Conservation (phyloP, 1,140 invertebrate genomes). For the Orchestia grillus region DNA sequence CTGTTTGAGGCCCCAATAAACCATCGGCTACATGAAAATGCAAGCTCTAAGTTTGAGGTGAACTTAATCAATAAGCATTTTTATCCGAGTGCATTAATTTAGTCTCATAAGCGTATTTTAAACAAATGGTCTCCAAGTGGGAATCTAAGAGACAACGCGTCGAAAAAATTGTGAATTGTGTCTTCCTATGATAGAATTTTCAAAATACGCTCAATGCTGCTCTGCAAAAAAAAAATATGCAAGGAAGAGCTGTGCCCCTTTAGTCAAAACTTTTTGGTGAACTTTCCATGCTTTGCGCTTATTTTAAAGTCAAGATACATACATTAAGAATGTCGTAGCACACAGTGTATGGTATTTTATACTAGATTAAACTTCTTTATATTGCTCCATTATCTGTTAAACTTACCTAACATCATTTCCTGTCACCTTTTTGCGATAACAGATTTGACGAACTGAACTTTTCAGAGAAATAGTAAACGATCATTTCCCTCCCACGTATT, state of each 20-base stretch:
- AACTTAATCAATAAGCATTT: no score
- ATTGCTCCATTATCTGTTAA: neutral
- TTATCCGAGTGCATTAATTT: no score
- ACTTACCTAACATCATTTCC: neutral
- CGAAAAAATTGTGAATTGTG: no score
- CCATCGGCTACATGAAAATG: no score
- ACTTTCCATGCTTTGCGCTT: neutral
- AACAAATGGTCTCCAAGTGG: no score
- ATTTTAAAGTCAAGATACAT: neutral
- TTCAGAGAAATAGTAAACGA: neutral
- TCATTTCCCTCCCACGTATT: neutral
- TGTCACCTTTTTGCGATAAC: neutral
- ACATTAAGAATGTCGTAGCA: neutral
- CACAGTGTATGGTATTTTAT: neutral
- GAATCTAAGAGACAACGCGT: no score
- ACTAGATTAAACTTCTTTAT: neutral
- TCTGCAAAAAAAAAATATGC: neutral
- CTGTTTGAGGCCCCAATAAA: no score
- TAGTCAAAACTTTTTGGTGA: neutral
- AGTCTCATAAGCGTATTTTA: no score
- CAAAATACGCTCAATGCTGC: no score
- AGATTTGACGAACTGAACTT: neutral
- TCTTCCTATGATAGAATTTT: no score
- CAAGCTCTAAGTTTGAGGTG: no score
- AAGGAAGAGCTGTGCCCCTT: neutral